Evolutionary conservation across 2,113 vertebrate species (phyloP), one percentile per base, ranked within the genome.

Genomic region (Otus sunia): DNA sequence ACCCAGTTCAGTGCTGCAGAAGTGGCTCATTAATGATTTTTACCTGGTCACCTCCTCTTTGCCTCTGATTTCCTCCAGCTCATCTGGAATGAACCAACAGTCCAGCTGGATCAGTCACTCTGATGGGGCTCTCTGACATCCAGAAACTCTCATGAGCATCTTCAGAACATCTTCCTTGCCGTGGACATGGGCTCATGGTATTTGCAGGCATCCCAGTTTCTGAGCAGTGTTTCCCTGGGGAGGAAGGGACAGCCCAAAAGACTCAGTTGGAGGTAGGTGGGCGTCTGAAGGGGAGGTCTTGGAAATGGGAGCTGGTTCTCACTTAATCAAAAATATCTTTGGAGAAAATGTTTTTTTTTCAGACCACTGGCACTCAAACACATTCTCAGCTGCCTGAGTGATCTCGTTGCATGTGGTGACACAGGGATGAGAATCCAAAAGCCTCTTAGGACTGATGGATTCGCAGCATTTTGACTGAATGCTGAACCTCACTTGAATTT

Each of bases 381-480:
- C 13, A 18, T 2, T 50, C 45, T 76, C 29, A 14, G n/a, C 49
- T 2, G 6, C 37, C 55, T 19, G 58, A 62, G 58, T 14, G 79
- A 68, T 26, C 45, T 27, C 0, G 0, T 3, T 73, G 26, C 0
- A 0, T 19, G 34, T 2, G 26, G 36, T 50, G 62, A 26, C 12
- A 36, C 27, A 34, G 37, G 34, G 68, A 5, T 39, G 52, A 30
- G 49, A 43, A 60, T 41, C 14, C 43, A 80, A 60, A 86, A 79
- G 8, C 39, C 49, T 12, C 49, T 10, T 11, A 67, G 43, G 36
- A 39, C 39, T 15, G 39, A 49, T 5, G 26, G 58, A 39, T 82
- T 79, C 30, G 10, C 26, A 25, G 29, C 20, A 41, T 63, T 55
- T 69, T 84, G 56, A 29, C 29, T 34, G 6, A 59, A 41, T 20